A percentile compares a stretch with the other conserved stretches of the same genome.
Evolutionary conservation across 2,888 invertebrate species (phyloP).

Genomic region (Eilema sororculum): DNA sequence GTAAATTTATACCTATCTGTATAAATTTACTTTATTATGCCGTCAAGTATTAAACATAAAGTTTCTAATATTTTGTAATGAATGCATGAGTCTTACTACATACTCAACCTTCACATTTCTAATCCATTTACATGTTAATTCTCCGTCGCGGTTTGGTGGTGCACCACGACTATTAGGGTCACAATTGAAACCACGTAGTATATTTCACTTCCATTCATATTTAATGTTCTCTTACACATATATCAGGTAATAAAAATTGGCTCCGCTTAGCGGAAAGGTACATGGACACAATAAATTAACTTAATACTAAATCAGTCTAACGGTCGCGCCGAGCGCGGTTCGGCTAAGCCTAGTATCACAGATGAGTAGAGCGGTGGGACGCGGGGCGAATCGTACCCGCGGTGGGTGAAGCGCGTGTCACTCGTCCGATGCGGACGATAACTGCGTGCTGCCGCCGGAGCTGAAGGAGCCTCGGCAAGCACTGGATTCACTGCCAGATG

Average conservation of each 20-base stretch:
- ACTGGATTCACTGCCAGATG: slow-evolving; percentile 79
- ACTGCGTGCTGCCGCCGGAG: slow-evolving; percentile 88
- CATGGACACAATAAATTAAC: slow-evolving; percentile 85
- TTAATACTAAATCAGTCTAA: slow-evolving; percentile 86
- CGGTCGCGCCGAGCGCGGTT: slow-evolving; percentile 83
- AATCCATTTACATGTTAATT: slow-evolving; percentile 40
- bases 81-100: slow-evolving; percentile 22
- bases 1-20: too few species aligned
- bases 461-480: slow-evolving; percentile 89
- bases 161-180: slow-evolving; percentile 48
- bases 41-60: slow-evolving; percentile 7
- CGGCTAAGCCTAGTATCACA: slow-evolving; percentile 86
- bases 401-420: slow-evolving; percentile 73
- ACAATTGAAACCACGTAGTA: slow-evolving; percentile 66
- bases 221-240: slow-evolving; percentile 72
- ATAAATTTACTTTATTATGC: not conserved
- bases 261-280: slow-evolving; percentile 86
- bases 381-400: slow-evolving; percentile 78
- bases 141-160: slow-evolving; percentile 35
- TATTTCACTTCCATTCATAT: slow-evolving; percentile 75
- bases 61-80: slow-evolving; percentile 22
- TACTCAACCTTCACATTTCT: slow-evolving; percentile 45
- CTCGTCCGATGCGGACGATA: slow-evolving; percentile 88
- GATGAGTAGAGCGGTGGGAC: slow-evolving; percentile 86
- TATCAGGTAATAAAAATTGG: slow-evolving; percentile 82